Conservation (phyloP, 1,140 invertebrate species). For the Anastrepha obliqua region DNA sequence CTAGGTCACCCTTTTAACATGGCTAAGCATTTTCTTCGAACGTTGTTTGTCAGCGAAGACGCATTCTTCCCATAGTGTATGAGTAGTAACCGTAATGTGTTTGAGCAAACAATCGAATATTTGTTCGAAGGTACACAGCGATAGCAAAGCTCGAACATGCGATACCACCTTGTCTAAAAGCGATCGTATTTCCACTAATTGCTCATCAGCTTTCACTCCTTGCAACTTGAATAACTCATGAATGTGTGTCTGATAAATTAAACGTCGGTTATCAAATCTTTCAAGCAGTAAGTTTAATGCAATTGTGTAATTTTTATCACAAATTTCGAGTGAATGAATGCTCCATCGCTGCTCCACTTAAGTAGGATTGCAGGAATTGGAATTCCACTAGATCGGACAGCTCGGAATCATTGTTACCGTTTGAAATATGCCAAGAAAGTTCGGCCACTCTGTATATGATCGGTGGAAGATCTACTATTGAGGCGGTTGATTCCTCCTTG, state of each 20-base stretch:
- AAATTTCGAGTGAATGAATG: background rate
- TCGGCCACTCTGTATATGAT: background rate
- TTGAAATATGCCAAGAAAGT: background rate
- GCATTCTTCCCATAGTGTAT: background rate
- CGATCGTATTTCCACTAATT: background rate
- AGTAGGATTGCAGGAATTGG: background rate
- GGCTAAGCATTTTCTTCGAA: no score
- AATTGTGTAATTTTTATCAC: background rate
- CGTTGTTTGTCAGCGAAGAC: no score
- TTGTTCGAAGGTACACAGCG: background rate
- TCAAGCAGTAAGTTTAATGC: background rate
- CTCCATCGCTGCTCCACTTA: background rate
- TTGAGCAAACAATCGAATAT: background rate
- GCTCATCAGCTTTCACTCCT: background rate
- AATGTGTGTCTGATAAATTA: conserved; percentile 18
- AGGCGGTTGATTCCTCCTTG: background rate
- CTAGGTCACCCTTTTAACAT: background rate
- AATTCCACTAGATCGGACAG: background rate
- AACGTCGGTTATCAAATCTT: background rate
- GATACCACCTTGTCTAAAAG: background rate
- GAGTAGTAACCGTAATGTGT: background rate
- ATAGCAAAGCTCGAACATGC: background rate
- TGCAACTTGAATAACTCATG: background rate
- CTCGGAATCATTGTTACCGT: background rate
- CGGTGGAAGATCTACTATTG: background rate